A percentile compares a stretch with the other conserved stretches of the same genome.
Evolutionary conservation across 2,888 invertebrate genomes (phyloP).

Genomic region (Falcaria lacertinaria): DNA sequence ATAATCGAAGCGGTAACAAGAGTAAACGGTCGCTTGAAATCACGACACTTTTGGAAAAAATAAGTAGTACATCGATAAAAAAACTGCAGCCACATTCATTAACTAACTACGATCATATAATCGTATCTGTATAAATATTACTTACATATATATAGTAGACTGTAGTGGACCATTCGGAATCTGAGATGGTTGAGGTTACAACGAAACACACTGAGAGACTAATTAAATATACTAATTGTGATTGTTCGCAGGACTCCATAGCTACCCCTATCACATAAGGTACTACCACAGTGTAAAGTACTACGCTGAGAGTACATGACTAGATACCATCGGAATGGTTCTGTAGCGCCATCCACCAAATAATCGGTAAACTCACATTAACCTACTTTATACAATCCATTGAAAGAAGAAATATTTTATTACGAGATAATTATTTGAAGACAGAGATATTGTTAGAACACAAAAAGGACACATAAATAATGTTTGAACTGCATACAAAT

Average conservation of each 20-base stretch:
- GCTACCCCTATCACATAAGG: slow-evolving; percentile 41
- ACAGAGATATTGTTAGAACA: slow-evolving; percentile 14
- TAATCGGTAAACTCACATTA: slow-evolving; percentile 45
- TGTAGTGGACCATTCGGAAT: slow-evolving; percentile 35
- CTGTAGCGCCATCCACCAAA: slow-evolving; percentile 22
- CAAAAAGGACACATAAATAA: slow-evolving; percentile 29
- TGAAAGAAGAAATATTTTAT: slow-evolving; percentile 29
- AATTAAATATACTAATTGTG: slow-evolving; percentile 48
- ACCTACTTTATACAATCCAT: slow-evolving; percentile 76
- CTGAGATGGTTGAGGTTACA: slow-evolving; percentile 22
- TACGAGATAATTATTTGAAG: slow-evolving; percentile 8
- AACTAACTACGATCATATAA: slow-evolving; percentile 57
- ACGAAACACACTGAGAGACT: slow-evolving; percentile 35
- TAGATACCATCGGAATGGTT: slow-evolving; percentile 59
- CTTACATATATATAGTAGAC: slow-evolving; percentile 17
- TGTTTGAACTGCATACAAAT: slow-evolving; percentile 34
- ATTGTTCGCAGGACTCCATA: slow-evolving; percentile 51
- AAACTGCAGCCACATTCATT: slow-evolving; percentile 67
- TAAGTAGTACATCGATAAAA: slow-evolving; percentile 47
- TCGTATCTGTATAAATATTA: slow-evolving; percentile 36
- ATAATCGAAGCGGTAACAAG: slow-evolving; percentile 59
- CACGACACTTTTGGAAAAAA: slow-evolving; percentile 43
- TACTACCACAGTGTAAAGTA: slow-evolving; percentile 51
- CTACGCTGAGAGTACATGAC: slow-evolving; percentile 54
- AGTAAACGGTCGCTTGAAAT: slow-evolving; percentile 52